phyloP scores from a whole-genome alignment of 1,140 invertebrate genomes.

The Leptinotarsa lineolata region DNA sequence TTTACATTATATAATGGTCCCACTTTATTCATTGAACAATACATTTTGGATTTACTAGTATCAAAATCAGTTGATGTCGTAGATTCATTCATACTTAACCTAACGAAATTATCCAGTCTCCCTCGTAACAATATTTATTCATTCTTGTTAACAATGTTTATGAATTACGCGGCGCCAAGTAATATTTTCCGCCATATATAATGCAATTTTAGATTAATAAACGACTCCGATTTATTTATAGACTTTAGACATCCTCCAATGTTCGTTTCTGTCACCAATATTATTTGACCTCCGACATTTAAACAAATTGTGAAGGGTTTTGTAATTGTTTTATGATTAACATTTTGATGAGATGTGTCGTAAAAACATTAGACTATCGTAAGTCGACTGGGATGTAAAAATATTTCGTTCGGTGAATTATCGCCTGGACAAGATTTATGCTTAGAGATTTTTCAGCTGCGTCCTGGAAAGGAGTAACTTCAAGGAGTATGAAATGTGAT shows the following conservation, averaged over 20 bases:
- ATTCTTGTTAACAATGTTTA: conserved; percentile 17
- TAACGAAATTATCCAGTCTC: not conserved
- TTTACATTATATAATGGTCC: no score
- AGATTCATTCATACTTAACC: no score
- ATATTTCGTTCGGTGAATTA: no score
- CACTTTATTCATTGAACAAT: no score
- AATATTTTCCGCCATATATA: conserved; percentile 5
- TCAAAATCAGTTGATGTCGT: no score
- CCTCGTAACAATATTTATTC: not conserved
- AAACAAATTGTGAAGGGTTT: not conserved
- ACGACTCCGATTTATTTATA: conserved; percentile 13
- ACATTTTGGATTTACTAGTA: no score
- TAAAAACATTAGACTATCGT: not conserved
- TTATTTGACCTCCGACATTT: conserved; percentile 12
- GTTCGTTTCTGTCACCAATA: conserved; percentile 16
- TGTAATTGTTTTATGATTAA: conserved; percentile 6
- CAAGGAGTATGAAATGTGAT: no score
- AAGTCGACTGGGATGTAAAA: no score
- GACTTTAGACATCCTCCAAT: conserved; percentile 14
- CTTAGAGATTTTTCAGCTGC: no score
- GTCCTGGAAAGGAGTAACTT: no score
- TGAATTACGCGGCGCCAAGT: not conserved
- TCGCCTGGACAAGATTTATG: no score
- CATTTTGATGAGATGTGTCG: not conserved
- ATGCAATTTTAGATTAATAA: conserved; percentile 20